Base-by-base conservation (phyloP, 2,888 invertebrate genomes). In the Polydrusus cervinus region DNA sequence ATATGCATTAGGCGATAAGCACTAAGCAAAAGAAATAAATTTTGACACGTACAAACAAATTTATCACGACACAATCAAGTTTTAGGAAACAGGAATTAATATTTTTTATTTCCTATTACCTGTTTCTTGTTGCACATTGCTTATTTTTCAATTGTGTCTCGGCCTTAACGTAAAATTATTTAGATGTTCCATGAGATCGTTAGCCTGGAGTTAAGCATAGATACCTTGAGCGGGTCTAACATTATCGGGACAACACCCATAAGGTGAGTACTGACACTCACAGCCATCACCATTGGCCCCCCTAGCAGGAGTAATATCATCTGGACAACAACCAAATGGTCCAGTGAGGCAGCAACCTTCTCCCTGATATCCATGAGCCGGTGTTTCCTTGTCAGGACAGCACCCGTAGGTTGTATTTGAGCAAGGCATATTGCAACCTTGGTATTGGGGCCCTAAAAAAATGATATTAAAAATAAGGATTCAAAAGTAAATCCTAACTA, bases 181-280 rank as follows among this genome's bases (percentile, higher is more conserved):
- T n/a, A n/a, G n/a, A n/a, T n/a, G n/a, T n/a, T n/a, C n/a, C n/a
- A n/a, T n/a, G n/a, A n/a, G n/a, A n/a, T n/a, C n/a, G n/a, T n/a
- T n/a, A n/a, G n/a, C n/a, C n/a, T n/a, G n/a, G 6, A 43, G 13
- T 1, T 13, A 66, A 30, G n/a, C 18, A 53, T 67, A 16, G 16
- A 7, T 57, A 77, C 77, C 78, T 78, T 90, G 89, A 0, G 97
- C 96, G 7, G 93, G 88, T 0, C 95, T 95, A 47, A 88, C 86
- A 75, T 94, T 93, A 87, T 97, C 96, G 0, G 95, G 94, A 83
- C 97, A 97, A 85, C 97, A 97, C 0, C 96, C 94, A 82, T 92
- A 95, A 16, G 90, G 91, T 0, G 94, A 90, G 79, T 91, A 90
- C 78, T 92, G 89, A 82, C 97, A 98, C 13, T 92, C 93, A 82